Conservation (phyloP, 1,140 invertebrate genomes). For the Bombus balteatus region DNA sequence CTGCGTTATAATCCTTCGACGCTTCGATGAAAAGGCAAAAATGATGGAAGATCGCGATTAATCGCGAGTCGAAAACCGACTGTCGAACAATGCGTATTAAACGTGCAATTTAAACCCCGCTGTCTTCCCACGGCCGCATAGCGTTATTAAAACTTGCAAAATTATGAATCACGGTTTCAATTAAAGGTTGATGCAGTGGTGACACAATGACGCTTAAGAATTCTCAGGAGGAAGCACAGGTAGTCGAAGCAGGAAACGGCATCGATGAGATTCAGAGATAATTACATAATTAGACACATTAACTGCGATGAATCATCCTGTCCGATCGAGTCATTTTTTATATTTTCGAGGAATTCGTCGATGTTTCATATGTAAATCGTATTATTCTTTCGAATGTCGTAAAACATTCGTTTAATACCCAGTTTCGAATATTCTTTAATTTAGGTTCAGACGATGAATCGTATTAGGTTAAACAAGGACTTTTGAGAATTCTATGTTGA, state of each 20-base stretch:
- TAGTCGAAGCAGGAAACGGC: constrained; percentile 50
- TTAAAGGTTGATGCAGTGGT: constrained; percentile 30
- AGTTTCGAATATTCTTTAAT: background rate
- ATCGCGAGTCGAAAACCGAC: background rate
- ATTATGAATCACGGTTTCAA: constrained; percentile 47
- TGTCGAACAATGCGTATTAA: constrained; percentile 16
- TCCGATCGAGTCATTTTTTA: constrained; percentile 55
- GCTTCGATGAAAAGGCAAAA: background rate
- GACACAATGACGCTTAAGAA: constrained; percentile 36
- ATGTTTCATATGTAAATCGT: constrained; percentile 39
- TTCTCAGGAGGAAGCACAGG: constrained; percentile 33
- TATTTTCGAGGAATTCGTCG: constrained; percentile 12
- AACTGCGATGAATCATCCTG: constrained; percentile 67
- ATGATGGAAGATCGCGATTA: constrained; percentile 3
- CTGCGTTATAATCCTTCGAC: background rate
- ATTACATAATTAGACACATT: constrained; percentile 65
- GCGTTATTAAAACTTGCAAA: constrained; percentile 51
- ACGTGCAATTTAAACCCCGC: constrained; percentile 6
- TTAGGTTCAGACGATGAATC: background rate
- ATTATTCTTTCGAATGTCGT: background rate
- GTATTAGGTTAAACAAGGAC: no score
- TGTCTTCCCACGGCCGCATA: background rate
- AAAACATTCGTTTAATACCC: background rate
- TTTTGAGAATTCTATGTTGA: background rate
- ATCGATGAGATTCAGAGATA: constrained; percentile 58